Evolutionary conservation across 2,888 invertebrate species (phyloP), one percentile per base, ranked within the genome.

Genomic region (Dryobota labecula): DNA sequence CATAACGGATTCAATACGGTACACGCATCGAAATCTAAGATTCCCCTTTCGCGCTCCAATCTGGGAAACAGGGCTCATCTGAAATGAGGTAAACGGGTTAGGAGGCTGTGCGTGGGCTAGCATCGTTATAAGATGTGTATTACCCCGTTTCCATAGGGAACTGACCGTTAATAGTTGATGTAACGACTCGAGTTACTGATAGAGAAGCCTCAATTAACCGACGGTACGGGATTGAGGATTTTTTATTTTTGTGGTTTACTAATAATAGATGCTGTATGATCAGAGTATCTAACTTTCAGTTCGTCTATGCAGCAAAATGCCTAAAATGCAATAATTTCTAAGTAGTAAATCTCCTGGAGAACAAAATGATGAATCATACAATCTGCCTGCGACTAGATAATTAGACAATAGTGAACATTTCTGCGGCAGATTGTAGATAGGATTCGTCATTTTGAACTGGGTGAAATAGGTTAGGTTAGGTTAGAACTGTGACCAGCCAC

Each of bases 11-110:
- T 51, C 30, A 53, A 58, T 49, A 71, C 63, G 56, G 62, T 63
- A 54, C n/a, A 54, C 18, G 49, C 45, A 47, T 53, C 65, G 9
- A 49, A 74, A 54, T 54, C 58, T 47, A 33, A 47, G 56, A 73
- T 61, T 38, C 38, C 47, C 56, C 36, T 38, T 72, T 61, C 56
- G 30, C 41, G 36, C n/a, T 62, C 24, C 13, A 38, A 54, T 57
- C 80, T 66, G 20, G 45, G 57, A 65, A 51, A 47, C 33, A 53
- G 47, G 30, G 38, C 24, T 57, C n/a, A 13, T 18, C n/a, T 30
- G 27, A 60, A 78, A 76, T 63, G 56, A 45, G 82, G 82, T 76
- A 58, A 77, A 66, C 65, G 8, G 58, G 82, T 77, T 47, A 81
- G 33, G 33, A 70, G 70, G 58, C 24, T 62, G 5, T 30, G 65